These are phyloP conservation scores for Pomacea canaliculata DNA, from an alignment of 2,888 invertebrate species.

Conservation along the genomic window DNA sequence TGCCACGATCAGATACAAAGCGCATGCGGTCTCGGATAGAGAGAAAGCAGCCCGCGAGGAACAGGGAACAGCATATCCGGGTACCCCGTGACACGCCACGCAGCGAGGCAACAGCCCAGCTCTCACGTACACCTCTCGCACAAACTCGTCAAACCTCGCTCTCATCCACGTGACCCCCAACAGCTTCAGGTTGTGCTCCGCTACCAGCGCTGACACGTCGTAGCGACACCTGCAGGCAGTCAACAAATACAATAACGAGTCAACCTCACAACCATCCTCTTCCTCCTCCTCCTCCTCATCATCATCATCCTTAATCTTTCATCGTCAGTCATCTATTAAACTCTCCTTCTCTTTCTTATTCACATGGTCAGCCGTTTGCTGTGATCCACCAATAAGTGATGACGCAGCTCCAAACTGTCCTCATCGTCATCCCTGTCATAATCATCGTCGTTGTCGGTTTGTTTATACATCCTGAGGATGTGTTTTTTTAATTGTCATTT, in stretches of 20 bases:
- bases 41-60: background rate
- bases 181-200: slow-evolving; percentile 29
- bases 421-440: too few species aligned
- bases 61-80: slow-evolving; percentile 34
- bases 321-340: background rate
- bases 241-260: background rate
- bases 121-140: slow-evolving; percentile 34
- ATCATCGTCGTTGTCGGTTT: too few species aligned
- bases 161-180: slow-evolving; percentile 38
- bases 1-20: too few species aligned
- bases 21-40: too few species aligned
- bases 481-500: too few species aligned
- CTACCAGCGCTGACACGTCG: slow-evolving; percentile 30
- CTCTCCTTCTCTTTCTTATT: background rate
- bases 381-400: too few species aligned
- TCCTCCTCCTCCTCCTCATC: too few species aligned
- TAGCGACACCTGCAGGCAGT: slow-evolving; percentile 35
- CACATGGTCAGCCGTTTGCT: too few species aligned
- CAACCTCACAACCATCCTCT: background rate
- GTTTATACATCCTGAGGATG: too few species aligned
- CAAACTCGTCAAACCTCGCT: slow-evolving; percentile 38
- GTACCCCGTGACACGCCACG: slow-evolving; percentile 32
- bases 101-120: slow-evolving; percentile 26
- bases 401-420: too few species aligned
- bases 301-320: background rate